Conservation (phyloP, 2,113 vertebrate genomes). For the Thalassarche chlororhynchos region DNA sequence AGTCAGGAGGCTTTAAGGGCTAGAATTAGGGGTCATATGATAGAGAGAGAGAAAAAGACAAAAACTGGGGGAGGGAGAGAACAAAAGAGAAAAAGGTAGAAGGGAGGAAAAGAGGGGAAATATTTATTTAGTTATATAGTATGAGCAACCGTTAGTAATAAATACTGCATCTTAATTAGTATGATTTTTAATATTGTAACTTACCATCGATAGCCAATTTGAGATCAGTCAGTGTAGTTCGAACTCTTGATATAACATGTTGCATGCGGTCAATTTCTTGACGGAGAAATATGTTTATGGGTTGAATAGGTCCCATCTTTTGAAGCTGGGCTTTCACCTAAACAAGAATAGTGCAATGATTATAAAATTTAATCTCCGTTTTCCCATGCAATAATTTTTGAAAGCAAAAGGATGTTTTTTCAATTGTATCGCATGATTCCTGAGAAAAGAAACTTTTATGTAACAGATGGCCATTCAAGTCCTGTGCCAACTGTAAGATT, state of each 20-base stretch:
- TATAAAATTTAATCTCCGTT: not conserved
- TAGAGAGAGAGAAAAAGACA: not conserved
- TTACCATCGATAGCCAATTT: slow-evolving; percentile 83
- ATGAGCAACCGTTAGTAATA: not conserved
- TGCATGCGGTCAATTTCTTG: slow-evolving; percentile 88
- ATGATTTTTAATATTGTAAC: not conserved
- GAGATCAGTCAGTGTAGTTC: slow-evolving; percentile 81
- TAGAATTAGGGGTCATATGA: not conserved
- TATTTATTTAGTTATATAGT: not conserved
- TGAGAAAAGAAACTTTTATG: not conserved
- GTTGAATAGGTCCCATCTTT: slow-evolving; percentile 82
- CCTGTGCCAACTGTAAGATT: not conserved
- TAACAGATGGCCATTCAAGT: not conserved
- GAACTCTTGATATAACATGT: slow-evolving; percentile 76
- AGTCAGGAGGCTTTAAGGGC: not conserved
- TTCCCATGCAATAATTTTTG: not conserved
- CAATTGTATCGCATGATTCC: not conserved
- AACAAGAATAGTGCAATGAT: not conserved
- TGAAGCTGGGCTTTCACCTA: slow-evolving; percentile 81
- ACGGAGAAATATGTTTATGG: slow-evolving; percentile 84
- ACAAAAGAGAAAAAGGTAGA: not conserved
- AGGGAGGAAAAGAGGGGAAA: not conserved
- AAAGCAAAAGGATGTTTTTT: not conserved
- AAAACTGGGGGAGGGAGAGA: not conserved
- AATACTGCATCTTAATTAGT: not conserved